phyloP scores from a whole-genome alignment of 2,113 vertebrate species.

The Mormyrus lacerda region DNA sequence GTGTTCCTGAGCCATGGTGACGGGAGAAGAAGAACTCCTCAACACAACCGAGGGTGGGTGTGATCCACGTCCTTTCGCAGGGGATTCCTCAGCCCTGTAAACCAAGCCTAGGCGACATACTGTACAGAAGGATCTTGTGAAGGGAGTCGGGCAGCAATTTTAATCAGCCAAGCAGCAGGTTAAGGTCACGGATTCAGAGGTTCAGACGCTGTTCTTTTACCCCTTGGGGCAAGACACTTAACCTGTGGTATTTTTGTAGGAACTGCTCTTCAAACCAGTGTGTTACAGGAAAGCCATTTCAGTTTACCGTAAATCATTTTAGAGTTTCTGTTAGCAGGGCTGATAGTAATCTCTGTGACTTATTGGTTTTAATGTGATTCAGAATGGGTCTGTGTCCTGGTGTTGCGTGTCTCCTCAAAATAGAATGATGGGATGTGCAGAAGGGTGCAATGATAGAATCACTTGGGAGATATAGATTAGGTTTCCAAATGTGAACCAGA shows the following conservation, averaged over 20 bases:
- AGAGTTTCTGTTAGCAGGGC: neutral
- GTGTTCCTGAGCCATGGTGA: neutral
- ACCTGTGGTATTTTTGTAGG: neutral
- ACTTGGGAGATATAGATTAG: neutral
- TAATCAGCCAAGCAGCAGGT: neutral
- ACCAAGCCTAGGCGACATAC: neutral
- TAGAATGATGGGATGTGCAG: neutral
- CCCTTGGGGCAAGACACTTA: neutral
- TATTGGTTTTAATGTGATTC: neutral
- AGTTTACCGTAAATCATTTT: neutral
- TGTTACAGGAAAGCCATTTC: neutral
- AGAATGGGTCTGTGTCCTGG: neutral
- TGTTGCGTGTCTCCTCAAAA: neutral
- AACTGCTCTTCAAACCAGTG: neutral
- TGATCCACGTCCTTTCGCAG: slow-evolving; percentile 16
- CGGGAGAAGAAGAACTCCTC: neutral
- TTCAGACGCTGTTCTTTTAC: neutral
- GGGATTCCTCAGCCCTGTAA: neutral
- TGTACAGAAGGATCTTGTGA: neutral
- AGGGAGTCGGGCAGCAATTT: neutral
- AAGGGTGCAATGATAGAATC: neutral
- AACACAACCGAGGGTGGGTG: neutral
- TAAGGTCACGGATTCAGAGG: neutral
- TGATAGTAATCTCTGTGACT: neutral
- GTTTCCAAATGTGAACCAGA: neutral